Evolutionary conservation across 2,888 invertebrate genomes (phyloP).

Genomic region (Volucella zonaria): DNA sequence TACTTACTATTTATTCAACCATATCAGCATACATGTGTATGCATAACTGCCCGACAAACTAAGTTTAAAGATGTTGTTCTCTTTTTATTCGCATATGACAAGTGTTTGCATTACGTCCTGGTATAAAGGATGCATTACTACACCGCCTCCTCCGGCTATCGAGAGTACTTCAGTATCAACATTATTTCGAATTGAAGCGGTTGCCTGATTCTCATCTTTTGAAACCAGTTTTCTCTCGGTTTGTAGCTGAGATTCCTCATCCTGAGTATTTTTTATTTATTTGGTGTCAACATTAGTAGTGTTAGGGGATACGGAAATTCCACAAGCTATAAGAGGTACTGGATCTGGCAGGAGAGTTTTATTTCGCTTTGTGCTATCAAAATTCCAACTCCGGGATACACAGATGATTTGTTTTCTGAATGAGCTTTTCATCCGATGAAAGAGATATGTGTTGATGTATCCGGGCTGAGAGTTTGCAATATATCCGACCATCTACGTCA

Average conservation of each 20-base stretch:
- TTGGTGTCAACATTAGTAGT: conserved; percentile 39
- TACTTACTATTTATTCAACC: too few relatives aligned
- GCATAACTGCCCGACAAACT: too few relatives aligned
- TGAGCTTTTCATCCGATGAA: neutral
- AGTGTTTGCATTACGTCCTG: conserved; percentile 17
- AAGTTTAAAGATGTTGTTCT: too few relatives aligned
- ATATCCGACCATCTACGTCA: neutral
- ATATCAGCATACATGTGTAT: too few relatives aligned
- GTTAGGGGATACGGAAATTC: neutral
- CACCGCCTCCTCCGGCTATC: neutral
- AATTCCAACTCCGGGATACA: conserved; percentile 52
- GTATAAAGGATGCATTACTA: conserved; percentile 13
- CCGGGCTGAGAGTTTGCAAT: neutral
- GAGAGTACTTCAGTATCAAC: neutral
- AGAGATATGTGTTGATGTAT: neutral
- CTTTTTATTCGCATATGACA: neutral
- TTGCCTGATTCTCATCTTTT: conserved; percentile 27
- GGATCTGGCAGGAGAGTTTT: conserved; percentile 1
- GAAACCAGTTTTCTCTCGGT: conserved; percentile 9
- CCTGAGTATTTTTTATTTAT: conserved; percentile 34
- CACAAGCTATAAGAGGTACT: neutral
- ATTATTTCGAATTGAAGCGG: conserved; percentile 1
- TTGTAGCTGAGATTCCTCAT: conserved; percentile 51
- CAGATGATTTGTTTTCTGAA: conserved; percentile 9
- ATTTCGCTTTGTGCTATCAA: conserved; percentile 52